These are phyloP conservation scores for Lepidurus packardi DNA, from an alignment of 1,140 invertebrate species.

Conservation along the genomic window DNA sequence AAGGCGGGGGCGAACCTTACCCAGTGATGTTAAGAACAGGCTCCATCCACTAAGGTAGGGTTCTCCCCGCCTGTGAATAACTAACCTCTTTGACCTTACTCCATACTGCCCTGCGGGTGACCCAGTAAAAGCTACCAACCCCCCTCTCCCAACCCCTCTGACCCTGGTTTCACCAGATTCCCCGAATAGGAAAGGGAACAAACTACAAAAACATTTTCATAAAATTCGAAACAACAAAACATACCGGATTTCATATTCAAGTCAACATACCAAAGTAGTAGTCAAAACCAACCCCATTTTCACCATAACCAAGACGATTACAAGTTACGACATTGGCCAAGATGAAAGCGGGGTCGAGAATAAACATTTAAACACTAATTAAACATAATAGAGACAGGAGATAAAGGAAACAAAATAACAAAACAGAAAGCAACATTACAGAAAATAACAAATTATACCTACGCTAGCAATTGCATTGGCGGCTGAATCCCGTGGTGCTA, in stretches of 20 bases:
- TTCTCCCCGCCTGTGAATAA: constrained; percentile 30
- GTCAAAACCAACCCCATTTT: constrained; percentile 9
- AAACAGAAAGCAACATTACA: neutral
- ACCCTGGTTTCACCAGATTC: neutral
- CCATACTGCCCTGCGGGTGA: neutral
- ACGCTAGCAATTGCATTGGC: constrained; percentile 27
- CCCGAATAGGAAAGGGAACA: neutral
- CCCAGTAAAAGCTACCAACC: neutral
- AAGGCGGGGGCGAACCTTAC: constrained; percentile 27
- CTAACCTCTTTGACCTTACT: neutral
- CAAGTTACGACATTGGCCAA: constrained; percentile 10
- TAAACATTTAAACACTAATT: no score
- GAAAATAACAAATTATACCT: neutral
- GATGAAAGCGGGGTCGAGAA: constrained; percentile 14
- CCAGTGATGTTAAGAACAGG: constrained; percentile 30
- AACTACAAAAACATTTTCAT: neutral
- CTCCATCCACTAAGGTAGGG: constrained; percentile 32
- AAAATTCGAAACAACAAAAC: neutral
- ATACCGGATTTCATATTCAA: neutral
- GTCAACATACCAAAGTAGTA: neutral
- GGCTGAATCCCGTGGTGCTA: constrained; percentile 38
- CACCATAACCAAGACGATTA: constrained; percentile 15
- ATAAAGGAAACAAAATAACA: neutral
- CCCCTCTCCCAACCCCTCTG: neutral
- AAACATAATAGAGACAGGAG: neutral